phyloP scores from a whole-genome alignment of 2,113 vertebrate genomes.

The Salvelinus alpinus region DNA sequence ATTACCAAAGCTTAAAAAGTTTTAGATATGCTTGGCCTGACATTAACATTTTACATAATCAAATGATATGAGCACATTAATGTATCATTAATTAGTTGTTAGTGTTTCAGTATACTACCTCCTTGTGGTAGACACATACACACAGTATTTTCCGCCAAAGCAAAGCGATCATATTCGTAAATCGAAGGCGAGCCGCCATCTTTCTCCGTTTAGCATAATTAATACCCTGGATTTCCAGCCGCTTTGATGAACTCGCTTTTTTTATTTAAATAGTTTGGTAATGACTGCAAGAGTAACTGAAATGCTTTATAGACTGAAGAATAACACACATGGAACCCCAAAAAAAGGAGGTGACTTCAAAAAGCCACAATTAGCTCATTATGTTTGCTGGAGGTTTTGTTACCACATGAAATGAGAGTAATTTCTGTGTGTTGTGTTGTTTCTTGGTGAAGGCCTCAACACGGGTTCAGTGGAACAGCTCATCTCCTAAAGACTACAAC shows the following conservation, averaged over 20 bases:
- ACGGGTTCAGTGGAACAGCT: slow-evolving; percentile 57
- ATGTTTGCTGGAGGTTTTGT: slow-evolving; percentile 67
- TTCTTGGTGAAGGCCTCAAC: slow-evolving; percentile 53
- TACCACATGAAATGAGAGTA: slow-evolving; percentile 72
- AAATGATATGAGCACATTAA: too few relatives aligned
- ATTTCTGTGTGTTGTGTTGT: slow-evolving; percentile 64
- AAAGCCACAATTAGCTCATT: slow-evolving; percentile 53
- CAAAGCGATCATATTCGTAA: slow-evolving; percentile 40
- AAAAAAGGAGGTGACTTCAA: slow-evolving; percentile 30
- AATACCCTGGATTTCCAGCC: slow-evolving; percentile 78
- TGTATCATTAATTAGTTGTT: too few relatives aligned
- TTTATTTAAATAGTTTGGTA: slow-evolving; percentile 57
- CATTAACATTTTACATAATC: too few relatives aligned
- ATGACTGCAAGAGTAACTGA: slow-evolving; percentile 51
- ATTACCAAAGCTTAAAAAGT: too few relatives aligned
- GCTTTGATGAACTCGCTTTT: slow-evolving; percentile 39
- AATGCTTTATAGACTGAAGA: slow-evolving; percentile 72
- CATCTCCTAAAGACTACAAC: slow-evolving; percentile 38
- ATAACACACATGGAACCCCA: slow-evolving; percentile 41
- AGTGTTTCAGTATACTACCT: not conserved
- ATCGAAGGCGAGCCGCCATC: slow-evolving; percentile 68
- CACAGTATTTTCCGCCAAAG: slow-evolving; percentile 5
- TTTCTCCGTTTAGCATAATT: slow-evolving; percentile 88
- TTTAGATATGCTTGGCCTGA: too few relatives aligned
- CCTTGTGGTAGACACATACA: slow-evolving; percentile 21